Conservation (phyloP, 2,888 invertebrate species). For the Campaea margaritaria region DNA sequence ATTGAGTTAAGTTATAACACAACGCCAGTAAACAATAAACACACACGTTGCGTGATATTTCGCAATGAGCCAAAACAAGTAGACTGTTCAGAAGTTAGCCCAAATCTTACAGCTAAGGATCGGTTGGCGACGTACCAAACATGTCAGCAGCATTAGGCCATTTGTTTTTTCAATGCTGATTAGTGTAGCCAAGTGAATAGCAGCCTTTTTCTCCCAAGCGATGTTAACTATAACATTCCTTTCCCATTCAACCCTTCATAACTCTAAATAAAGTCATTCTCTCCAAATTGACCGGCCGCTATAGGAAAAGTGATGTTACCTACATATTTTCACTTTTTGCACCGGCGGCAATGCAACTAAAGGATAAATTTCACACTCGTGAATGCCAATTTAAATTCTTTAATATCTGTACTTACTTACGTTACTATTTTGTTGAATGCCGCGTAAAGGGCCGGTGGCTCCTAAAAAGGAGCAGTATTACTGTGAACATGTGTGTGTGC, state of each 20-base stretch:
- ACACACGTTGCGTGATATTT: no score
- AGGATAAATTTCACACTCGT: conserved; percentile 40
- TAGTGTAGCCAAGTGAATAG: no score
- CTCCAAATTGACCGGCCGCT: background rate
- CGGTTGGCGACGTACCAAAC: no score
- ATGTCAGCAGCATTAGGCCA: no score
- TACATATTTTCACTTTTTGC: conserved; percentile 24
- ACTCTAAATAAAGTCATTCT: conserved; percentile 15
- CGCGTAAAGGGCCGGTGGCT: conserved; percentile 8
- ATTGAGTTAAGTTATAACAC: no score
- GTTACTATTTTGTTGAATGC: conserved; percentile 8
- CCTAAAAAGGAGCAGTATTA: conserved; percentile 34
- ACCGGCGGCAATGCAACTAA: conserved; percentile 24
- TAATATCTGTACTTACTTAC: conserved; percentile 7
- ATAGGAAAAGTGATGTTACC: conserved; percentile 4
- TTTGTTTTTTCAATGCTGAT: no score
- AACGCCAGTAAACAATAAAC: no score
- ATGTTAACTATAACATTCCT: conserved; percentile 12
- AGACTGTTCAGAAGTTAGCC: no score
- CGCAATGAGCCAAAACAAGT: no score
- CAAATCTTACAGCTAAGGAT: no score
- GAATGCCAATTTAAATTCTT: conserved; percentile 41
- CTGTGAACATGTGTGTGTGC: conserved; percentile 15
- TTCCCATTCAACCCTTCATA: conserved; percentile 4
- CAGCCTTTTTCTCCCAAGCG: no score